Evolutionary conservation across 2,113 vertebrate species (phyloP), one percentile per base, ranked within the genome.

Genomic region (Mugil cephalus): DNA sequence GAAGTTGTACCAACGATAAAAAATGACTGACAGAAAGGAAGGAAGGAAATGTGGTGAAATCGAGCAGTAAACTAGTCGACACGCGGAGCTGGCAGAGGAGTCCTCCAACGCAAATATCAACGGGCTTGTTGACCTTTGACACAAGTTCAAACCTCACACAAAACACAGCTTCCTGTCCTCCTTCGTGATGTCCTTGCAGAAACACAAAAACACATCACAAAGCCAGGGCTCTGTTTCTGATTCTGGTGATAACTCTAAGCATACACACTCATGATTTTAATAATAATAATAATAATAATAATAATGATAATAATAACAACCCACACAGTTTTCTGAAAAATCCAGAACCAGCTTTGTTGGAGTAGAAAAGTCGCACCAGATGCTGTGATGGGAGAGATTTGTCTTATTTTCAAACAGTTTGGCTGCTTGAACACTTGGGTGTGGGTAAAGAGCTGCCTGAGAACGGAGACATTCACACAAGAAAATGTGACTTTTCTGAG

Each of bases 1-100:
- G 39, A 66, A 34, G 43, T 60, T 14, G 15, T 87, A 89, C 52
- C 87, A 88, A 89, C 79, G 65, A 86, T 77, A 59, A 83, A 86
- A 89, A 87, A 77, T 61, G 58, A 84, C 80, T 46, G 19, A 64
- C 61, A 18, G 21, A 36, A 46, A 21, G 18, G 40, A 59, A 53
- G 43, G 10, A 18, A 65, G 8, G 4, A 69, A 40, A 48, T 30
- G 21, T n/a, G 34, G 66, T 36, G n/a, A 62, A 46, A 40, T 55
- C 42, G 64, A 77, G 60, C 73, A 80, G 77, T 50, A 58, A 67
- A 67, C 39, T 39, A 39, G 62, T 66, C 61, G 17, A 38, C 65
- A 47, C 52, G 55, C 15, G 3, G 34, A 71, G 42, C 2, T 24
- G 61, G 42, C 2, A 18, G 61, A 47, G 39, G 55, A 54, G 69